Conservation (phyloP, 2,113 vertebrate species). For the Nibea coibor region DNA sequence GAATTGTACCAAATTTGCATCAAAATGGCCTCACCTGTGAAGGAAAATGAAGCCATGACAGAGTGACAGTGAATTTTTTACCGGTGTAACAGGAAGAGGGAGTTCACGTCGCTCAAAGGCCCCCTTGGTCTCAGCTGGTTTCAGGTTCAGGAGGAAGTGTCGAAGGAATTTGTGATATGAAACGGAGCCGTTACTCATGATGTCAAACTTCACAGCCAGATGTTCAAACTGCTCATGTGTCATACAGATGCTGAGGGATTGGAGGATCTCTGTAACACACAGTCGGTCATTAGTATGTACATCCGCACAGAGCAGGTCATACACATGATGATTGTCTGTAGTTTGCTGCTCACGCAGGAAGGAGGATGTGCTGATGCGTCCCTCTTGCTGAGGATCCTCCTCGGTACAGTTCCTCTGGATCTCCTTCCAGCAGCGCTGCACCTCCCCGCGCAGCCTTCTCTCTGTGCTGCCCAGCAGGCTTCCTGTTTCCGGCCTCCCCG, state of each 20-base stretch:
- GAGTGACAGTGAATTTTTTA: constrained; percentile 17
- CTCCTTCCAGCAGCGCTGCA: constrained; percentile 80
- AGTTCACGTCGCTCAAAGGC: constrained; percentile 68
- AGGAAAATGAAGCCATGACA: no score
- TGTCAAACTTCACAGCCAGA: constrained; percentile 76
- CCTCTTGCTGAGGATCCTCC: constrained; percentile 67
- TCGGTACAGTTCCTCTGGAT: constrained; percentile 79
- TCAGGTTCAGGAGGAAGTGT: constrained; percentile 40
- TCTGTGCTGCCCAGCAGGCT: constrained; percentile 52
- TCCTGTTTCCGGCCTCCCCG: constrained; percentile 17
- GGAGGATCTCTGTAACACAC: constrained; percentile 73
- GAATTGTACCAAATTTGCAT: no score
- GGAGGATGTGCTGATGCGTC: constrained; percentile 70
- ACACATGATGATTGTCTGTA: neutral
- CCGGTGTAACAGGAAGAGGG: constrained; percentile 63
- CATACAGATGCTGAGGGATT: constrained; percentile 75
- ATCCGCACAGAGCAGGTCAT: neutral
- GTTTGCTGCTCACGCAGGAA: constrained; percentile 78
- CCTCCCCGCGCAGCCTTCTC: constrained; percentile 68
- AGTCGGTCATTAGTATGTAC: neutral
- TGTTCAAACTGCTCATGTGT: constrained; percentile 76
- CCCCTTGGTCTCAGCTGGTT: neutral
- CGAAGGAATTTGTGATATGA: constrained; percentile 50
- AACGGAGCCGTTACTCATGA: constrained; percentile 71
- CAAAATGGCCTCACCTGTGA: no score